phyloP scores from a whole-genome alignment of 1,140 invertebrate species.

The Anoplophora glabripennis region DNA sequence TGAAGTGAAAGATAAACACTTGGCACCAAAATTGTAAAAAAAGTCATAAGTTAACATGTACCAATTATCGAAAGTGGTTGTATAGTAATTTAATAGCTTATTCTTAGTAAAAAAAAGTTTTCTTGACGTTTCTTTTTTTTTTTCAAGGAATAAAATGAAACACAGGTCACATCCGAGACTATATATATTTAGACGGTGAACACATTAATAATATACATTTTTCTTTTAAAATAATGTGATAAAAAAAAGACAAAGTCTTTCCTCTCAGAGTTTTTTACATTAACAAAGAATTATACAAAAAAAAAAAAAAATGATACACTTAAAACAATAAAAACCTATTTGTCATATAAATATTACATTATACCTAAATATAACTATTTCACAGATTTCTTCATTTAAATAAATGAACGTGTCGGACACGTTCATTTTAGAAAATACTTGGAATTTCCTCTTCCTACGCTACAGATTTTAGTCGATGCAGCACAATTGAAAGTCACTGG shows the following conservation, averaged over 20 bases:
- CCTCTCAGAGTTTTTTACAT: slow-evolving; percentile 10
- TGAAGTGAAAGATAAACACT: slow-evolving; percentile 9
- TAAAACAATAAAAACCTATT: slow-evolving; percentile 13
- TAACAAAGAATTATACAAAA: slow-evolving; percentile 21
- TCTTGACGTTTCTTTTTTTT: too few species aligned
- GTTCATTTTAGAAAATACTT: slow-evolving; percentile 5
- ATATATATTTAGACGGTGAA: slow-evolving; percentile 4
- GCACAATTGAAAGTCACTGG: background rate
- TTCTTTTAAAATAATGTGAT: slow-evolving; percentile 6
- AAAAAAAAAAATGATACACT: background rate
- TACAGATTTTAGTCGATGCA: background rate
- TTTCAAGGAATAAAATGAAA: too few species aligned
- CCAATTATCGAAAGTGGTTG: too few species aligned
- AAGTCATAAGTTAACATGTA: too few species aligned
- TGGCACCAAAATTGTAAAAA: slow-evolving; percentile 3
- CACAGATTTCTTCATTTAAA: slow-evolving; percentile 5
- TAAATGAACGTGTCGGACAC: too few species aligned
- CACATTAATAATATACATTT: slow-evolving; percentile 13
- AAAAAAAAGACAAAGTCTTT: slow-evolving; percentile 16
- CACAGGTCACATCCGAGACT: too few species aligned
- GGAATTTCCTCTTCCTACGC: slow-evolving; percentile 4
- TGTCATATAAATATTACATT: slow-evolving; percentile 18
- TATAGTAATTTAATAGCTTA: too few species aligned
- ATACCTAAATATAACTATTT: slow-evolving; percentile 23
- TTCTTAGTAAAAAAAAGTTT: too few species aligned